Evolutionary conservation across 2,113 vertebrate species (phyloP), one percentile per base, ranked within the genome.

Genomic region (Callionymus lyra): DNA sequence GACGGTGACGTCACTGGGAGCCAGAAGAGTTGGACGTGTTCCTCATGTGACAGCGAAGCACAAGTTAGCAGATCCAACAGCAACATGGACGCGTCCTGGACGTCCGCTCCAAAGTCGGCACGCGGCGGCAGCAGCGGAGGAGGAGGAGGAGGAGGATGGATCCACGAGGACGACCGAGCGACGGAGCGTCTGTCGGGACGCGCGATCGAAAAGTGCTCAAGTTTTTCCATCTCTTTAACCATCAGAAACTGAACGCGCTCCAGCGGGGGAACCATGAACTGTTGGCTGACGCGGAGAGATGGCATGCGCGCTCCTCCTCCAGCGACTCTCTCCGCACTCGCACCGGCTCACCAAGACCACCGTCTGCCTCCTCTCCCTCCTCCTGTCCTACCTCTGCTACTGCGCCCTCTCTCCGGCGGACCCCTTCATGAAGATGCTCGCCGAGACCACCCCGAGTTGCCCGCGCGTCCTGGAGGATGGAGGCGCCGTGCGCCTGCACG

Each of bases 231-330:
- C 21, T 27, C 21, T 27, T 27, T 5, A 27, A 27, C 21, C 4
- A 27, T 27, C 21, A n/a, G 21, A 27, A 27, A 27, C 8, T 5
- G 21, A 8, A 27, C 21, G 21, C 21, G 21, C 4, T 27, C 21
- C 4, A 27, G 21, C 8, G 21, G 21, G n/a, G 72, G 69, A 82
- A 82, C 41, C 75, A 84, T 84, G 81, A 55, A 46, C 74, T 68
- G 62, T 63, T 41, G 49, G 47, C 46, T 68, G 65, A 76, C 79
- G 82, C 83, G 87, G 86, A 86, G 87, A 76, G 80, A 92, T 91
- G 90, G 90, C 89, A 87, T 88, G 81, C 83, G 84, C 85, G 80
- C 85, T 88, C 82, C 83, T 85, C 68, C 61, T 79, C 74, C 71
- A 68, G 77, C 84, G 88, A 74, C 80, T 83, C 56, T 76, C 77